Base-by-base conservation (phyloP, 2,888 invertebrate genomes). In the Standfussiana lucernea region DNA sequence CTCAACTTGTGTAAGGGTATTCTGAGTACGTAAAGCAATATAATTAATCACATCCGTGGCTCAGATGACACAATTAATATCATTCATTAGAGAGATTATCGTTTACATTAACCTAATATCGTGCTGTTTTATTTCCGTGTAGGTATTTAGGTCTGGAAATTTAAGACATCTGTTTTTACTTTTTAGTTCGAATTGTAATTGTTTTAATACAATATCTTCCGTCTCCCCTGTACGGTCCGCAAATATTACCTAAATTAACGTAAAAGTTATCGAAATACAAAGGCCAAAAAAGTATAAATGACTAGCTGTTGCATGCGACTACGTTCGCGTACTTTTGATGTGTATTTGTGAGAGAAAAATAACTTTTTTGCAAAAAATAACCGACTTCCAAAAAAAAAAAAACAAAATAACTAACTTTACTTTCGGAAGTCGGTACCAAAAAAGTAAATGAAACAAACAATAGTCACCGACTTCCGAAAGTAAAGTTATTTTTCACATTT, bases 1-100 rank as follows among this genome's bases (percentile, higher is more conserved):
- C 18, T 37, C 5, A 35, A 64, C 24, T 42, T 37, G 18, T 50
- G 21, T 75, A n/a, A 24, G 3, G 5, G 8, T n/a, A 21, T 11
- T n/a, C 28, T 37, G n/a, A n/a, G 35, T 71, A 32, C 28, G 24
- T 59, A 32, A 74, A 75, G 8, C 28, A 53, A 70, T 59, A 32
- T 37, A 28, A 66, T 72, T 75, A 75, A 75, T 32, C 21, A 37
- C 75, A 83, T 83, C 74, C 75, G 83, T 69, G 35, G 28, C 75
- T 69, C 69, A 32, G 32, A 67, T 70, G 56, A 42, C 69, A 53
- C n/a, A 69, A 61, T 53, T 78, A 72, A 83, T 45, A 50, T 59
- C 1, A 65, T 72, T 53, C 65, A 65, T 42, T 47, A 35, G 15
- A 47, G 24, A 47, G 66, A 67, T 73, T 72, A 79, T 70, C 61